These are phyloP conservation scores for Anthopleura xanthogrammica DNA, from an alignment of 92 coral and sea anemone genomes.

Conservation along the genomic window DNA sequence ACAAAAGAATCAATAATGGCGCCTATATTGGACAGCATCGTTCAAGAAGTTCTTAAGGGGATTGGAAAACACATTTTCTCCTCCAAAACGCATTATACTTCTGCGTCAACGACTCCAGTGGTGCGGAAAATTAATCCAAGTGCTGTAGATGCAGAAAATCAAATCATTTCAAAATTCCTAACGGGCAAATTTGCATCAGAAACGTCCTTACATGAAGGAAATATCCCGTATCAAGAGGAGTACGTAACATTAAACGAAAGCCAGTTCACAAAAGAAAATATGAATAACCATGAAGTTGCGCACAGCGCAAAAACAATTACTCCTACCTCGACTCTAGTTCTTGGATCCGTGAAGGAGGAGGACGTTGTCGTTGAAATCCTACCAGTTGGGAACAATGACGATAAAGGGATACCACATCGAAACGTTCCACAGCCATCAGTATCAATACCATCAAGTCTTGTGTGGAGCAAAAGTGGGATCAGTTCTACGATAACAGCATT, in stretches of 20 bases:
- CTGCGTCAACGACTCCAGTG: neutral
- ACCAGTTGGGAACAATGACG: neutral
- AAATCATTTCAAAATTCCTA: neutral
- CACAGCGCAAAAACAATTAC: neutral
- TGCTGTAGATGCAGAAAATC: neutral
- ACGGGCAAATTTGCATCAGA: neutral
- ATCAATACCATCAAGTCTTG: neutral
- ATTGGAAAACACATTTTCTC: neutral
- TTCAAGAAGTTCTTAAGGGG: neutral
- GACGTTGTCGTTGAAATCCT: slow-evolving; percentile 14
- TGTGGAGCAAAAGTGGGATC: neutral
- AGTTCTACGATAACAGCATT: neutral
- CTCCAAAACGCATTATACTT: neutral
- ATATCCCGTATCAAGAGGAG: neutral
- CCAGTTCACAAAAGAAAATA: neutral
- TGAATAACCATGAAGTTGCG: neutral
- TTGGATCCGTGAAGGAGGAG: slow-evolving; percentile 6
- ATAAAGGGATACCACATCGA: neutral
- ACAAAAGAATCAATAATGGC: neutral
- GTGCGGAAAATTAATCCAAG: neutral
- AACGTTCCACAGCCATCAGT: neutral
- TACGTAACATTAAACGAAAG: neutral
- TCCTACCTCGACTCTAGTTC: neutral
- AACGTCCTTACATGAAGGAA: neutral
- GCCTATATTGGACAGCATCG: neutral